These are phyloP conservation scores for Aphidius ervi DNA, from an alignment of 1,140 invertebrate genomes.

Conservation along the genomic window DNA sequence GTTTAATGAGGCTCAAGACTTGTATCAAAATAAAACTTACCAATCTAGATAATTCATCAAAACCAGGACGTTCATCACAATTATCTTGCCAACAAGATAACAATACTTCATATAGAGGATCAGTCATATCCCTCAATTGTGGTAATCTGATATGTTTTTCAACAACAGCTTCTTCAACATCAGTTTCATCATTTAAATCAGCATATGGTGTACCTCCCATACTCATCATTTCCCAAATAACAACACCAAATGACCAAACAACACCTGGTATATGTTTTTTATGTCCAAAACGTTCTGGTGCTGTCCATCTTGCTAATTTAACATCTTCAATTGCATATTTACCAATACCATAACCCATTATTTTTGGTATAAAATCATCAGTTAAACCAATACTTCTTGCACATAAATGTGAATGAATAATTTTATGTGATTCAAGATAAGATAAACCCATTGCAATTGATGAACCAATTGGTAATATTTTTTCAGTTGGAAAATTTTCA, in stretches of 20 bases:
- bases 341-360: conserved; percentile 68
- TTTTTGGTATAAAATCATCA: conserved; percentile 62
- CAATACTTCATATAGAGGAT: conserved; percentile 78
- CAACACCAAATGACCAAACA: conserved; percentile 77
- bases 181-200: conserved; percentile 59
- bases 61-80: conserved; percentile 71
- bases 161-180: conserved; percentile 65
- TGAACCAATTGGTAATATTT: conserved; percentile 62
- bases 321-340: conserved; percentile 51
- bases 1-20: too few species aligned
- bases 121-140: conserved; percentile 67
- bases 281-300: conserved; percentile 69
- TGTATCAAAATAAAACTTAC: conserved; percentile 27
- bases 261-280: conserved; percentile 65
- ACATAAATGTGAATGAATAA: conserved; percentile 69
- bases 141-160: conserved; percentile 63
- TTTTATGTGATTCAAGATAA: conserved; percentile 52
- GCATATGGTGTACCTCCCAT: conserved; percentile 78
- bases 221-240: conserved; percentile 80
- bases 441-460: conserved; percentile 53
- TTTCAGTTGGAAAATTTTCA: conserved; percentile 57
- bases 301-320: conserved; percentile 73
- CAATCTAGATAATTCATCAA: conserved; percentile 57
- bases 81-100: conserved; percentile 82
- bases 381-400: conserved; percentile 66